Evolutionary conservation across 1,140 invertebrate species (phyloP).

Genomic region (Hycleus cichorii): DNA sequence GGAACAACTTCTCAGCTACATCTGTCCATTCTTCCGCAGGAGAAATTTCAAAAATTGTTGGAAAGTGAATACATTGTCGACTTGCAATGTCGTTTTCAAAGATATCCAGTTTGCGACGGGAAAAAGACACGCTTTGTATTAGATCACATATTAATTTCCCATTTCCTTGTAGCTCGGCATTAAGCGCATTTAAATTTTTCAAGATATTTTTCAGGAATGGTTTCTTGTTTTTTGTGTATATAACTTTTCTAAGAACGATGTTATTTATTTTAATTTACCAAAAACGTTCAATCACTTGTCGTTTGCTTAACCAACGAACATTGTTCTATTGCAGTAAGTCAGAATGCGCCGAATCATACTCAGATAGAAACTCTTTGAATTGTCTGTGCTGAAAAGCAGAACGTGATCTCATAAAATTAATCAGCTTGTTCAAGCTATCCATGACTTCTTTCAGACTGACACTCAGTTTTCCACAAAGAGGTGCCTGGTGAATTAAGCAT

Average conservation of each 20-base stretch:
- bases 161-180: not conserved
- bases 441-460: slow-evolving; percentile 8
- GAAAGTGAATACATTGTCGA: slow-evolving; percentile 9
- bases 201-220: slow-evolving; percentile 2
- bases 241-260: slow-evolving; percentile 4
- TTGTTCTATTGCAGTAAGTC: slow-evolving; percentile 10
- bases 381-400: slow-evolving; percentile 9
- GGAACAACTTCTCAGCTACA: slow-evolving; percentile 18
- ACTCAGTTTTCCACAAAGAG: slow-evolving; percentile 12
- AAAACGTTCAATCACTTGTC: slow-evolving; percentile 12
- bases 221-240: slow-evolving; percentile 1
- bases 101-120: slow-evolving; percentile 4
- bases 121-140: slow-evolving; percentile 14
- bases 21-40: slow-evolving; percentile 12
- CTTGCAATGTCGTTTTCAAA: slow-evolving; percentile 13
- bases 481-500: slow-evolving; percentile 7
- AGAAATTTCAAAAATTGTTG: slow-evolving; percentile 11
- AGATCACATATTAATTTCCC: slow-evolving; percentile 14
- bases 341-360: slow-evolving; percentile 8
- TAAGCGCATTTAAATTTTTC: slow-evolving; percentile 12
- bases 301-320: slow-evolving; percentile 14
- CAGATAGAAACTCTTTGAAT: slow-evolving; percentile 12
- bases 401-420: slow-evolving; percentile 8
- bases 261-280: slow-evolving; percentile 15
- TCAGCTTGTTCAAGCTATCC: slow-evolving; percentile 5